These are phyloP conservation scores for Myxocyprinus asiaticus DNA, from an alignment of 2,113 vertebrate species.

Conservation along the genomic window DNA sequence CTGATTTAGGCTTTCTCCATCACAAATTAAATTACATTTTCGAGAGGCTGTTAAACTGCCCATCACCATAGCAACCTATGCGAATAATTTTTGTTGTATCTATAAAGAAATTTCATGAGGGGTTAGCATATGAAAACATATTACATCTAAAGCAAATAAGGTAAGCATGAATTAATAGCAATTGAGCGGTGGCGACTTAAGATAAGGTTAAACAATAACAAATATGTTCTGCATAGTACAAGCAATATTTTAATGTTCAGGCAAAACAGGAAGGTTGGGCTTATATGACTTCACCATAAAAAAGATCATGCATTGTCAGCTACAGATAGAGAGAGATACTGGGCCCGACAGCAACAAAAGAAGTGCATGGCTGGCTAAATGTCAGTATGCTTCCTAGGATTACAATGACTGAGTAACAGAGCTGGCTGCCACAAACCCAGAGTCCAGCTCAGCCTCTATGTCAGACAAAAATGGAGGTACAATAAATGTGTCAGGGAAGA, in stretches of 20 bases:
- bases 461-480: slow-evolving; percentile 22
- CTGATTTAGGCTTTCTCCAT: too few species aligned
- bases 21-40: too few species aligned
- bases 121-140: neutral
- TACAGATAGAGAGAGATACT: slow-evolving; percentile 45
- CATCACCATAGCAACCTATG: slow-evolving; percentile 32
- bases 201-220: neutral
- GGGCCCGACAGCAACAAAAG: slow-evolving; percentile 69
- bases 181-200: neutral
- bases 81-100: neutral
- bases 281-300: neutral
- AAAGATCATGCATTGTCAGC: slow-evolving; percentile 66
- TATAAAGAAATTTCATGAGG: neutral
- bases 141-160: neutral
- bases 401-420: slow-evolving; percentile 62
- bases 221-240: neutral
- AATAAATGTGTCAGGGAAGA: neutral
- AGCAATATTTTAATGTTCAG: neutral
- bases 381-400: slow-evolving; percentile 63
- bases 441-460: neutral
- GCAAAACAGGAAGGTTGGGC: slow-evolving; percentile 45
- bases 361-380: slow-evolving; percentile 73
- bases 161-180: neutral
- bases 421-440: slow-evolving; percentile 54
- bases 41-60: too few species aligned